phyloP scores from a whole-genome alignment of 1,140 invertebrate genomes.

The Colletes gigas region DNA sequence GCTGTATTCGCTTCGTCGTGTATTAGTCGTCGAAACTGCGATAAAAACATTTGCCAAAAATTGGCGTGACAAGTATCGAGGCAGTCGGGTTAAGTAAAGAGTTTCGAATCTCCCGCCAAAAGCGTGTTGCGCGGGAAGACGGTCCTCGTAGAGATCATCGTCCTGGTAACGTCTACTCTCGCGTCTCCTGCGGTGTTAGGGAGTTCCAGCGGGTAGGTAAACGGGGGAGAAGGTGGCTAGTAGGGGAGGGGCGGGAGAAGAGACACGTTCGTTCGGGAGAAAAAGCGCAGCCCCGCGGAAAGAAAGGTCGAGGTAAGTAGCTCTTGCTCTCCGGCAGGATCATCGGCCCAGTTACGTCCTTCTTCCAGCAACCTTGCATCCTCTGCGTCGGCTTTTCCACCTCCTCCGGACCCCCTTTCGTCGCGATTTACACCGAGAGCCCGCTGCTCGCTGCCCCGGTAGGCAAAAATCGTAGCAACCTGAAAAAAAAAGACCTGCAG shows the following conservation, averaged over 20 bases:
- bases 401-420: constrained; percentile 26
- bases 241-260: neutral
- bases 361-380: constrained; percentile 73
- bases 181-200: constrained; percentile 55
- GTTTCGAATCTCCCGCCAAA: constrained; percentile 28
- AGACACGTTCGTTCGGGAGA: constrained; percentile 44
- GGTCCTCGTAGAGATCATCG: constrained; percentile 58
- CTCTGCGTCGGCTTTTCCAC: constrained; percentile 54
- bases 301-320: constrained; percentile 46
- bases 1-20: no score
- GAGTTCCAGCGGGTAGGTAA: constrained; percentile 25
- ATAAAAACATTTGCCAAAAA: no score
- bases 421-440: neutral
- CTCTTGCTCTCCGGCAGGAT: constrained; percentile 60
- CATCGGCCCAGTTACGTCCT: constrained; percentile 76
- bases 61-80: no score
- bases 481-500: constrained; percentile 46
- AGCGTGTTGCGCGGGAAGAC: constrained; percentile 26
- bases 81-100: no score
- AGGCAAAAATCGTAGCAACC: constrained; percentile 70
- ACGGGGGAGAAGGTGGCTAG: neutral
- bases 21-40: no score
- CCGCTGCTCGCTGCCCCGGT: constrained; percentile 37
- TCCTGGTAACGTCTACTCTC: constrained; percentile 62
- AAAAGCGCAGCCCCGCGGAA: constrained; percentile 57